Evolutionary conservation across 2,888 invertebrate genomes (phyloP), one percentile per base, ranked within the genome.

Genomic region (Heliconius erato): DNA sequence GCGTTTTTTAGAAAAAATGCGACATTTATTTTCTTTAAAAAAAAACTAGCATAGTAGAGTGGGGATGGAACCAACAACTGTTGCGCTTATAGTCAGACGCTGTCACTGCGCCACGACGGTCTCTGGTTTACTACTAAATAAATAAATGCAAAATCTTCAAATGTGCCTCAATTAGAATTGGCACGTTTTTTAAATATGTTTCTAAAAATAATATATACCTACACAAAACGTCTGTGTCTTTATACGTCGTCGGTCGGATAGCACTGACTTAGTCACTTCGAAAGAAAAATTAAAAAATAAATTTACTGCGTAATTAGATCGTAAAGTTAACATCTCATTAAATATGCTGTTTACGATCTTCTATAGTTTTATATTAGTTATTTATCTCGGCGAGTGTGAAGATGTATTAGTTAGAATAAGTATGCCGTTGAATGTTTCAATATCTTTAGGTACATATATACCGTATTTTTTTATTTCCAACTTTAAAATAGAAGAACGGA

Each of bases 281-380:
- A 26, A 44, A 71, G 44, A 12, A n/a, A 44, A 71, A 44, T 35
- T 44, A 40, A 26, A 16, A 16, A 44, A 16, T 44, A 44, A 26
- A 72, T 72, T 72, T 72, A 40, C 35, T 63, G 76, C 63, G 44
- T 78, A 78, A 68, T 32, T 5, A 28, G 67, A 78, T 49, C 44
- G 68, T 68, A 28, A 78, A 78, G 78, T 44, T 67, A 35, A 76
- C 44, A 28, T 67, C 78, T 78, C 78, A 67, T 78, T 78, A 67
- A 78, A 67, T 23, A 26, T 28, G 44, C 67, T 67, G 65, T 67
- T 78, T 65, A 78, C 67, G 44, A 78, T 44, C 67, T 40, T 26
- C 26, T 23, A 78, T 77, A 40, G 65, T 78, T 67, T 67, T 67
- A 28, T 78, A 28, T 67, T 44, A 28, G 40, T 67, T 44, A 16